Percentiles rank a stretch among this genome's conserved stretches.
Conservation (phyloP, 2,888 invertebrate species). For the Pheosia gnoma region DNA sequence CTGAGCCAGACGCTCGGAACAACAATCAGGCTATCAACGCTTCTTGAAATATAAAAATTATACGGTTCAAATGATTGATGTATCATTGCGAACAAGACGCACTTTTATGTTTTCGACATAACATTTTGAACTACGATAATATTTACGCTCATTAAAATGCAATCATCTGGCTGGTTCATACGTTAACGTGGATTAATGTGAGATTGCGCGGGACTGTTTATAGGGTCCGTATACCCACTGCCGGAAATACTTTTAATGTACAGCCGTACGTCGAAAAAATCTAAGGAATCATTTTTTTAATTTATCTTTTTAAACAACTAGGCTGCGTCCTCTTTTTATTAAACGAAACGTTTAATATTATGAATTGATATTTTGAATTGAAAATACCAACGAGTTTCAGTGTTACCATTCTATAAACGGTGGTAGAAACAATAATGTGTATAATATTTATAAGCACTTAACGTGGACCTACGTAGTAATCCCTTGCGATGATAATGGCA, state of each 20-base stretch:
- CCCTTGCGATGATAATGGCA: too few species aligned
- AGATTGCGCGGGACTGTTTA: constrained; percentile 21
- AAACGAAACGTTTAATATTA: too few species aligned
- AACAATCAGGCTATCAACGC: neutral
- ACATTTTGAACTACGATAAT: constrained; percentile 30
- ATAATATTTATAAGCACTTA: too few species aligned
- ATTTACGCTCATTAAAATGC: constrained; percentile 47
- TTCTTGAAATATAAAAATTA: constrained; percentile 9
- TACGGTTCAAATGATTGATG: constrained; percentile 23
- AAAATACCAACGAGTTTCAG: too few species aligned
- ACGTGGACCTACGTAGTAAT: too few species aligned
- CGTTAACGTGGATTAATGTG: constrained; percentile 29
- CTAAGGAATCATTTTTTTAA: too few species aligned
- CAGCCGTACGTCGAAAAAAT: too few species aligned
- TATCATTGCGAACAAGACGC: constrained; percentile 19
- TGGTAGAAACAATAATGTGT: too few species aligned
- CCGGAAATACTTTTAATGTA: neutral
- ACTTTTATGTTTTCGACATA: constrained; percentile 22
- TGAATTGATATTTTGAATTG: too few species aligned
- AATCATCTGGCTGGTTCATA: constrained; percentile 38
- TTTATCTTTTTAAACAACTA: too few species aligned
- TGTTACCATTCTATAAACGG: too few species aligned
- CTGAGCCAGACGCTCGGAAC: neutral
- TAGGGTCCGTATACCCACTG: neutral
- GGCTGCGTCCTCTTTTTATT: too few species aligned